These are phyloP conservation scores for Scarus forsteni DNA, from an alignment of 2,797 vertebrate species.

Conservation along the genomic window DNA sequence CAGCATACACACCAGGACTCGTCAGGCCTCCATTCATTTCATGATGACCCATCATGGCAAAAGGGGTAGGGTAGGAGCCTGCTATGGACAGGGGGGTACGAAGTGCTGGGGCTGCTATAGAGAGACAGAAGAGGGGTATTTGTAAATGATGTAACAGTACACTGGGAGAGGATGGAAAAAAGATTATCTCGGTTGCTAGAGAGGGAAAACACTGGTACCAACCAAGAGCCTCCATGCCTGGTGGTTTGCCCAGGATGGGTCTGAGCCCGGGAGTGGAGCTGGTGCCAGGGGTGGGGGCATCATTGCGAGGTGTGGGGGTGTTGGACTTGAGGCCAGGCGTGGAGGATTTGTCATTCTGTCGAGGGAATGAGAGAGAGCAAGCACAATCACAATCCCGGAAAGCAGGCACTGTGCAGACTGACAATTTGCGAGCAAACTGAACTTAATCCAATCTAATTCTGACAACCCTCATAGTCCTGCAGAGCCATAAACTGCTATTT, in stretches of 20 bases:
- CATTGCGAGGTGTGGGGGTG: conserved; percentile 95
- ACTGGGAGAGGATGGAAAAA: conserved; percentile 23
- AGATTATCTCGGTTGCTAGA: conserved; percentile 35
- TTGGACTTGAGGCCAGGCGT: conserved; percentile 98
- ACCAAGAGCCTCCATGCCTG: conserved; percentile 97
- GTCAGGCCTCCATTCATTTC: conserved; percentile 96
- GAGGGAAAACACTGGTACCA: conserved; percentile 71
- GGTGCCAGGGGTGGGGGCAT: conserved; percentile 97
- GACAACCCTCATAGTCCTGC: conserved; percentile 82
- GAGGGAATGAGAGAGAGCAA: conserved; percentile 68
- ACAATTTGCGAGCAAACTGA: conserved; percentile 81
- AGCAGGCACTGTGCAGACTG: conserved; percentile 76
- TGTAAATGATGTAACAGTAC: conserved; percentile 25
- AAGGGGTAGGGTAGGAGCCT: conserved; percentile 94
- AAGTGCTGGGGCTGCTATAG: conserved; percentile 89
- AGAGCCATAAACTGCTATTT: conserved; percentile 85
- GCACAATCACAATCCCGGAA: conserved; percentile 70
- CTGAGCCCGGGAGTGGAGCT: conserved; percentile 96
- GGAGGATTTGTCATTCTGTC: conserved; percentile 98
- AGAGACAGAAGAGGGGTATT: conserved; percentile 39
- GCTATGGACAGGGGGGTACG: conserved; percentile 97
- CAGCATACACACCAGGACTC: conserved; percentile 95
- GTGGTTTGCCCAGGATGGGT: conserved; percentile 95
- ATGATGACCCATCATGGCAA: conserved; percentile 97
- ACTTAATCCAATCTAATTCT: conserved; percentile 86